phyloP scores from a whole-genome alignment of 2,113 vertebrate genomes.

The Okapia johnstoni region DNA sequence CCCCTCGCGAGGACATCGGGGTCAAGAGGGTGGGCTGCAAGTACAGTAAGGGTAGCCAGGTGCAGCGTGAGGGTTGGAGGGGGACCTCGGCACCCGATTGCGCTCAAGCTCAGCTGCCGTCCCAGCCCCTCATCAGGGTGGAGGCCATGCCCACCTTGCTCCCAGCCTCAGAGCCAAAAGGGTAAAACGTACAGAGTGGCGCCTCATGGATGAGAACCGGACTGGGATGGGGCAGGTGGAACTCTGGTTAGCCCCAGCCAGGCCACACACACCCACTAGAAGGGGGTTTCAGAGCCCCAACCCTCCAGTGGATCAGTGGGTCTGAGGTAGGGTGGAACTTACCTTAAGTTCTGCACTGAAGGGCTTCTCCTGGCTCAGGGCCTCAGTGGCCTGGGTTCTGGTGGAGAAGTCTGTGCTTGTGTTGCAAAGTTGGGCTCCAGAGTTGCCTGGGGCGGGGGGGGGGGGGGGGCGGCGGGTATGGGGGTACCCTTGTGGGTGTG shows the following conservation, averaged over 20 bases:
- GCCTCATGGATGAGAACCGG: not conserved
- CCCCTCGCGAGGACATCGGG: not conserved
- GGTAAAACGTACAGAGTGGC: not conserved
- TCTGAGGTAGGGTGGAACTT: not conserved
- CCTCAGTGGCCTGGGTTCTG: rapidly evolving
- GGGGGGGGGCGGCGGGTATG: rapidly evolving
- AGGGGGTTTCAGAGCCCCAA: not conserved
- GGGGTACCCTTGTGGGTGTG: not conserved
- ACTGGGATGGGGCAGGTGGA: not conserved
- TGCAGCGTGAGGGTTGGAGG: not conserved
- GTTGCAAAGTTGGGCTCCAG: not conserved
- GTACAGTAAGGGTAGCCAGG: not conserved
- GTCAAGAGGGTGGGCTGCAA: not conserved
- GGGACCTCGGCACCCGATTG: too few species aligned
- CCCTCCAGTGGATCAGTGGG: not conserved
- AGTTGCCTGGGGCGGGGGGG: not conserved
- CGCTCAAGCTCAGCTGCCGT: not conserved
- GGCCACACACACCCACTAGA: not conserved
- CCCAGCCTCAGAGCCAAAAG: not conserved
- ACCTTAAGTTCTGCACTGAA: not conserved
- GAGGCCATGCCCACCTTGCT: not conserved
- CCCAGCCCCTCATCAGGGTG: not conserved
- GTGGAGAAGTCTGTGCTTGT: too few species aligned
- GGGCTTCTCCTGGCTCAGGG: not conserved
- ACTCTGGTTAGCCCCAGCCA: not conserved